Base-by-base conservation (phyloP, 1,140 invertebrate species). In the Tetragonula clypearis region DNA sequence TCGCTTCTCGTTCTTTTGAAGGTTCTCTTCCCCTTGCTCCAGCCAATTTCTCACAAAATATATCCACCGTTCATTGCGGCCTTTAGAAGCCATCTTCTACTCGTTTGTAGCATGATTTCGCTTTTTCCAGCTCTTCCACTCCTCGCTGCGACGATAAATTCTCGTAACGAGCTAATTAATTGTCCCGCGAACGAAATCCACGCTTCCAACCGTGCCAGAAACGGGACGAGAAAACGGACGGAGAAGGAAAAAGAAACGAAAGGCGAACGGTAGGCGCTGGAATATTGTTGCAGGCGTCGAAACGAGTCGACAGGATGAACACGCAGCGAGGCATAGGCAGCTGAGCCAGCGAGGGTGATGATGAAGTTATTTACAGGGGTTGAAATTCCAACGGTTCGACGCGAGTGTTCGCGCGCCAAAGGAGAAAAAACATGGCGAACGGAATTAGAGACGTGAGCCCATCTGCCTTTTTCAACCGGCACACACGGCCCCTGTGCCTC, bases 301-400 rank as follows among this genome's bases (percentile, higher is more conserved):
- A 76, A 30, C 80, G 49, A 26, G 73, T 26, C 30, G 60, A 66
- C 73, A 56, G 30, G 49, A 76, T 82, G 68, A 76, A 82, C 53
- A 17, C 53, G 55, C 65, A 23, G 30, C 11, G 60, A n/a, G 58
- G 19, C 6, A 12, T n/a, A 60, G 79, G 41, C 35, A 41, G 23
- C 11, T 4, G 9, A 62, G 11, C 5, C n/a, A 19, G 53, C 55
- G 79, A 53, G 58, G 49, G 58, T 66, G 80, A 82, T 75, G 49
- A 68, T 76, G 72, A 66, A 68, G 49, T 82, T 76, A 76, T 82
- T 66, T 68, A 76, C 60, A 82, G 56, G 73, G 73, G 73, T 30
- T 56, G 4, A 35, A 76, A 56, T 76, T 23, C 49, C 49, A 23
- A 74, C 56, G 35, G 19, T 26, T 55, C 41, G 26, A 56, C 49